Evolutionary conservation across 2,888 invertebrate genomes (phyloP).

Genomic region (Philopedon plagiatum): DNA sequence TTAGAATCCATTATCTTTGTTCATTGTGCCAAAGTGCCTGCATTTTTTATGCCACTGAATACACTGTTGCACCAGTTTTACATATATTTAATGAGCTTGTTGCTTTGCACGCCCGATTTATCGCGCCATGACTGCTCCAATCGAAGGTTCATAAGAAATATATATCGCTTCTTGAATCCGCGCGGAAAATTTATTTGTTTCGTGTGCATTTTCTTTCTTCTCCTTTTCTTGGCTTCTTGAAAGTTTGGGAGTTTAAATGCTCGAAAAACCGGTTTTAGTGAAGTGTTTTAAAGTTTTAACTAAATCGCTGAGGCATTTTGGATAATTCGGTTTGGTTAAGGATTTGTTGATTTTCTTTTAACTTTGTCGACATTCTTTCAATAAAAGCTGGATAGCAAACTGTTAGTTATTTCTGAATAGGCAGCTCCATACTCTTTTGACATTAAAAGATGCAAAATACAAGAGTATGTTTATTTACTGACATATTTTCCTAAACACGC

Average conservation of each 20-base stretch:
- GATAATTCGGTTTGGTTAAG: not conserved
- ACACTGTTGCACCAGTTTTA: not conserved
- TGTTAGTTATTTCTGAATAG: no score
- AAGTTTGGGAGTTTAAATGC: constrained; percentile 8
- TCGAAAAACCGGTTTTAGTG: constrained; percentile 9
- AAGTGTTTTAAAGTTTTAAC: constrained; percentile 16
- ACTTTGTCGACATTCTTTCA: no score
- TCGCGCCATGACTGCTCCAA: constrained; percentile 26
- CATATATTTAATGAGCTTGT: constrained; percentile 39
- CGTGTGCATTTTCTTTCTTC: constrained; percentile 34
- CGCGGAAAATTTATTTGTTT: constrained; percentile 24
- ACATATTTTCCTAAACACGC: no score
- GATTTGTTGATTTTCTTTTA: no score
- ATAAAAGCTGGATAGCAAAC: no score
- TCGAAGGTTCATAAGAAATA: constrained; percentile 31
- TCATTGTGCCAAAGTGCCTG: constrained; percentile 52
- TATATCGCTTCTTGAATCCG: constrained; percentile 28
- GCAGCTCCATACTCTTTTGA: no score
- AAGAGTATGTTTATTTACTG: no score
- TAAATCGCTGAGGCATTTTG: constrained; percentile 2
- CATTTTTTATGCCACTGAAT: constrained; percentile 50
- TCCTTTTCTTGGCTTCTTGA: constrained; percentile 14
- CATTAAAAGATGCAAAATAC: no score
- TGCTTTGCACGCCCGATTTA: constrained; percentile 32
- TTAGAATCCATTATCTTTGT: constrained; percentile 55